Evolutionary conservation across 2,113 vertebrate genomes (phyloP).

Genomic region (Nannospalax galili): DNA sequence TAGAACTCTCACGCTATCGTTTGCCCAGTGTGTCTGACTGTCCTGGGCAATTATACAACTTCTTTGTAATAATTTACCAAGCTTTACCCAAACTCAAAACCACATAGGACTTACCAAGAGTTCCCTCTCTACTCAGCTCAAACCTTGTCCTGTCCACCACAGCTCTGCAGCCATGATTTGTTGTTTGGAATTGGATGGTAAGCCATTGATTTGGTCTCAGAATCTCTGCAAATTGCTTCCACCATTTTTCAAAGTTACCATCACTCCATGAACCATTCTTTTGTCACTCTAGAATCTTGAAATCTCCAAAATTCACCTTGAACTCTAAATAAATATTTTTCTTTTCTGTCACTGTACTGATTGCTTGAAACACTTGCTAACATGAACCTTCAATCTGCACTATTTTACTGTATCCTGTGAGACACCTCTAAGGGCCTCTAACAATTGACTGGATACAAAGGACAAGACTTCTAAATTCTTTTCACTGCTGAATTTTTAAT

Average conservation of each 20-base stretch:
- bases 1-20: neutral
- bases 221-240: neutral
- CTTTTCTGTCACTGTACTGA: neutral
- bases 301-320: neutral
- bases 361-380: neutral
- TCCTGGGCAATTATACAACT: neutral
- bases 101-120: neutral
- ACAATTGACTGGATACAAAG: neutral
- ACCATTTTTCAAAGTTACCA: neutral
- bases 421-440: neutral
- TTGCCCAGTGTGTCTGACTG: neutral
- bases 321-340: neutral
- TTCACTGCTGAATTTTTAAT: neutral
- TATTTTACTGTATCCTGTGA: neutral
- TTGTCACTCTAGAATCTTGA: neutral
- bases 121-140: neutral
- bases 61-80: too few relatives aligned
- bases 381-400: neutral
- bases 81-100: accelerated
- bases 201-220: neutral
- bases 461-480: neutral
- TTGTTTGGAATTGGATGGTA: neutral
- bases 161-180: neutral
- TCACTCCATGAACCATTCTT: neutral
- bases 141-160: neutral